Base-by-base conservation (phyloP, 2,113 vertebrate genomes). In the Climacteris rufus region DNA sequence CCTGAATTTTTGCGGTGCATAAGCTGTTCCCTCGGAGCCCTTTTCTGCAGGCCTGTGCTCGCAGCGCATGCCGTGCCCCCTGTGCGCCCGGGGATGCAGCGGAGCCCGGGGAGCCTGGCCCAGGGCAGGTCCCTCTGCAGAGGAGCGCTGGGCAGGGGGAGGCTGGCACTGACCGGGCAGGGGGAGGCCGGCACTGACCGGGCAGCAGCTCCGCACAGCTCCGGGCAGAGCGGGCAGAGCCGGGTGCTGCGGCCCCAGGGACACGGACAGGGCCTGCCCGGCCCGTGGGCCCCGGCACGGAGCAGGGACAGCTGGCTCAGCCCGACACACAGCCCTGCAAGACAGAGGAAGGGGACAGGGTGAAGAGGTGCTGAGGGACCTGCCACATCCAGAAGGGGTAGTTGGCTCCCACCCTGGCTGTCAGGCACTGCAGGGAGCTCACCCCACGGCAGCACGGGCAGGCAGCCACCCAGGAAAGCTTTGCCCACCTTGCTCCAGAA, bases 31-130 rank as follows among this genome's bases (percentile, higher is more conserved):
- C 59, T 60, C 45, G 8, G 40, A 66, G 59, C 14, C 9, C 17
- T 42, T 77, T 65, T 53, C 21, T 31, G 17, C 57, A 45, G 71
- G 69, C 37, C 37, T 6, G 68, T 0, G 0, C 21, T 20, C 2
- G 0, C 44, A 4, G 35, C 33, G 70, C 44, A 27, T 2, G 0
- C 77, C 3, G 20, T 0, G 8, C 44, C 35, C 65, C 82, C 0
- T 8, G 88, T 30, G 71, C 42, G 63, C 3, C 0, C 10, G 42
- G 1, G 37, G n/a, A n/a, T n/a, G n/a, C n/a, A n/a, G n/a, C n/a
- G n/a, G n/a, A n/a, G n/a, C n/a, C n/a, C n/a, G n/a, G n/a, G n/a
- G n/a, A n/a, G n/a, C n/a, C n/a, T n/a, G n/a, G n/a, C n/a, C 42
- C 5, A 10, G 50, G 24, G 47, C 21, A 2, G 0, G 1, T 12